These are phyloP conservation scores for Cetonia aurata DNA, from an alignment of 2,888 invertebrate species.

Conservation along the genomic window DNA sequence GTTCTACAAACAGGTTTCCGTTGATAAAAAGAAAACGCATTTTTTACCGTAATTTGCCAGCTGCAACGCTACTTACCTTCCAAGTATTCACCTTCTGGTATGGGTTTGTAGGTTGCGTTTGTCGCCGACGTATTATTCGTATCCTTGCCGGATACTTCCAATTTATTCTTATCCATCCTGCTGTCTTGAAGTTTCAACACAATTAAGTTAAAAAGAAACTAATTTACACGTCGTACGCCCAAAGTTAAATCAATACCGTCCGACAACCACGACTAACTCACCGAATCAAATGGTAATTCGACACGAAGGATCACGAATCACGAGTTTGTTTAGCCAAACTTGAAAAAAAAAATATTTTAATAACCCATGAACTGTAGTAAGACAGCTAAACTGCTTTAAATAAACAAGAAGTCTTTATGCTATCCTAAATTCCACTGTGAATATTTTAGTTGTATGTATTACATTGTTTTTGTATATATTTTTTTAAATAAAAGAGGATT, in stretches of 20 bases:
- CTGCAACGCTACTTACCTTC: constrained; percentile 63
- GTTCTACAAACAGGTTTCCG: constrained; percentile 46
- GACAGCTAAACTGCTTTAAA: background rate
- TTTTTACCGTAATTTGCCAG: constrained; percentile 36
- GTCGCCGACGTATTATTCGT: constrained; percentile 56
- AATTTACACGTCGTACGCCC: constrained; percentile 29
- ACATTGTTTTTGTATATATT: background rate
- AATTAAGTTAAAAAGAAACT: background rate
- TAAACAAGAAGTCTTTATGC: background rate
- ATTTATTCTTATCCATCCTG: constrained; percentile 68
- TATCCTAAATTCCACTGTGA: background rate
- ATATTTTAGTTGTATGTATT: background rate
- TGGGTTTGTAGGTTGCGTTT: constrained; percentile 69
- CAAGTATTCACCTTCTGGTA: constrained; percentile 70
- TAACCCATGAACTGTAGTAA: constrained; percentile 15
- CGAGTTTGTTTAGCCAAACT: background rate
- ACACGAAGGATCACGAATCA: constrained; percentile 10
- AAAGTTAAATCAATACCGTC: constrained; percentile 43
- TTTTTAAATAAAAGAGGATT: no score
- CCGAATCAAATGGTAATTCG: background rate
- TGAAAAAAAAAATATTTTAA: constrained; percentile 9
- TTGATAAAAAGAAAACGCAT: constrained; percentile 23
- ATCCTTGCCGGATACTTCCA: constrained; percentile 60
- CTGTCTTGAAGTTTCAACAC: background rate
- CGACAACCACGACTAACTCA: background rate